Conservation (phyloP, 2,113 vertebrate species). For the Narcine bancroftii region DNA sequence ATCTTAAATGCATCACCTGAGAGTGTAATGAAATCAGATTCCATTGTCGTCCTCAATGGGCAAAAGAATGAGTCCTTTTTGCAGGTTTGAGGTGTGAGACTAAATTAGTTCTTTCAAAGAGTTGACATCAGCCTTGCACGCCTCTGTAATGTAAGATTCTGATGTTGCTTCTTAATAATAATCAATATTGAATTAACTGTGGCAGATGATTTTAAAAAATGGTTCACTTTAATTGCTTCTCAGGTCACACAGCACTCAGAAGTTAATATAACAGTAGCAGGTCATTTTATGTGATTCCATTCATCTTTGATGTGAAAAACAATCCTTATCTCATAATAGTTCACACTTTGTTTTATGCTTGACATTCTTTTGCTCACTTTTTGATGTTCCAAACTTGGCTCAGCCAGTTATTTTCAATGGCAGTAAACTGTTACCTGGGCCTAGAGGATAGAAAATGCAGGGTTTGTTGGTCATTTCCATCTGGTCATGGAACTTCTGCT, state of each 20-base stretch:
- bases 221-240: not conserved
- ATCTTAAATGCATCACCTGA: not conserved
- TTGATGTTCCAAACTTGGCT: conserved; percentile 27
- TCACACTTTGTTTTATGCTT: conserved; percentile 34
- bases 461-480: not conserved
- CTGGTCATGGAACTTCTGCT: not conserved
- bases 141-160: not conserved
- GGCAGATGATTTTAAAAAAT: conserved; percentile 24
- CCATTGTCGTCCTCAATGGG: not conserved
- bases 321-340: conserved; percentile 20
- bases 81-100: not conserved
- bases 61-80: not conserved
- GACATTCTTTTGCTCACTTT: conserved; percentile 19
- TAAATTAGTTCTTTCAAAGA: not conserved
- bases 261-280: conserved; percentile 31
- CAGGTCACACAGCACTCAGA: conserved; percentile 22
- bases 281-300: conserved; percentile 28
- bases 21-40: not conserved
- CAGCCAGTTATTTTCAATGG: not conserved
- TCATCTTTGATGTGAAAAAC: conserved; percentile 36
- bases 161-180: not conserved
- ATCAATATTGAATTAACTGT: conserved; percentile 21
- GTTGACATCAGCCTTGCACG: not conserved
- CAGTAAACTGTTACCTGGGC: not conserved
- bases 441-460: not conserved